Conservation (phyloP, 1,140 invertebrate species). For the Pemphigus obesinymphae region DNA sequence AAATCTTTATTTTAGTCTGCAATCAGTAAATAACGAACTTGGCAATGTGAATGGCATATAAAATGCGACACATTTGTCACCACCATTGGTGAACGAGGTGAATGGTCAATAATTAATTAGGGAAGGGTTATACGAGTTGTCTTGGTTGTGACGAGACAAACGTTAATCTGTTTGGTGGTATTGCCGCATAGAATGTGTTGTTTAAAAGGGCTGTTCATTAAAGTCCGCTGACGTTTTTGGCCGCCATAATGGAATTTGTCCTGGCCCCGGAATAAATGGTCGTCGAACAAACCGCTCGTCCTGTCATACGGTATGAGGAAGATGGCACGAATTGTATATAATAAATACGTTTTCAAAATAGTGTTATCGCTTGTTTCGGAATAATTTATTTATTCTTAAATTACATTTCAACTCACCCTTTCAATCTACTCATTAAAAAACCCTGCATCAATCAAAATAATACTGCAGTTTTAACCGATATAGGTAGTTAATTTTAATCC, state of each 20-base stretch:
- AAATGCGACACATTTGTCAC: conserved; percentile 20
- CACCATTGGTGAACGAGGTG: neutral
- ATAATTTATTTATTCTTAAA: conserved; percentile 40
- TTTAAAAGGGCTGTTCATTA: conserved; percentile 40
- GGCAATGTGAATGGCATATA: neutral
- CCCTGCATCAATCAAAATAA: neutral
- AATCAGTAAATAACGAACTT: neutral
- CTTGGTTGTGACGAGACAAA: conserved; percentile 39
- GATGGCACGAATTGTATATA: neutral
- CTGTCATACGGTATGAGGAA: neutral
- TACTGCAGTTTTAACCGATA: neutral
- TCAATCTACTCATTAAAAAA: neutral
- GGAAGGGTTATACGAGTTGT: conserved; percentile 12
- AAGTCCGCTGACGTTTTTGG: conserved; percentile 21
- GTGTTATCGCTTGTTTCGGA: conserved; percentile 9
- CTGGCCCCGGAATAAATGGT: neutral
- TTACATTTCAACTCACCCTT: neutral
- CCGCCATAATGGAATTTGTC: conserved; percentile 34
- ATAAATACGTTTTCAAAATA: conserved; percentile 35
- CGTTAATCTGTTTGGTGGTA: conserved; percentile 37
- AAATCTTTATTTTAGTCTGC: neutral
- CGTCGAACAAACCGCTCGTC: conserved; percentile 22
- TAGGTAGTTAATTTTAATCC: neutral
- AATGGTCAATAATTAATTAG: conserved; percentile 39
- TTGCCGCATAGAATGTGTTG: conserved; percentile 26